Percentiles rank a stretch among this genome's conserved stretches.
These are phyloP conservation scores for Polydrusus pterygomalis DNA, from an alignment of 2,888 invertebrate species.

Conservation along the genomic window DNA sequence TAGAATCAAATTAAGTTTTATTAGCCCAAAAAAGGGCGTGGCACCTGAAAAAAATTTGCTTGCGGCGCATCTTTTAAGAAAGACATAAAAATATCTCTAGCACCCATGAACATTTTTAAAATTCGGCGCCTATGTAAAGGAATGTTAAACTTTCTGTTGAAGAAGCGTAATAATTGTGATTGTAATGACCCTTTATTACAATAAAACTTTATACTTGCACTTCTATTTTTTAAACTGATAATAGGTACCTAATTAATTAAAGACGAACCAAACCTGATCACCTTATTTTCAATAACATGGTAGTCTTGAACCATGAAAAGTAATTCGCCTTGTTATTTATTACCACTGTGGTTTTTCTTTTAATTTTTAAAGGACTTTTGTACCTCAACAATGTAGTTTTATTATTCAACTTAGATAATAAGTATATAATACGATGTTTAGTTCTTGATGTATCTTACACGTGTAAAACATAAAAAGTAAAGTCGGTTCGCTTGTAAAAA, in stretches of 20 bases:
- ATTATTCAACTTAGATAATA: too few species aligned
- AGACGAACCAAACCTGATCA: not conserved
- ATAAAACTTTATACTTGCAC: not conserved
- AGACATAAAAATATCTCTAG: too few species aligned
- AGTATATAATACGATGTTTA: not conserved
- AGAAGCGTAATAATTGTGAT: too few species aligned
- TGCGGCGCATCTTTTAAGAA: too few species aligned
- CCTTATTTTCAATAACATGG: slow-evolving; percentile 3
- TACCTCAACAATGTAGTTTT: not conserved
- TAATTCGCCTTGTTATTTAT: slow-evolving; percentile 8
- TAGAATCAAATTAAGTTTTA: too few species aligned
- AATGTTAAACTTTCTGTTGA: too few species aligned
- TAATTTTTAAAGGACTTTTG: not conserved
- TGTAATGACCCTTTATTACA: not conserved
- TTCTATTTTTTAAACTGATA: not conserved
- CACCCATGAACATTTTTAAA: too few species aligned
- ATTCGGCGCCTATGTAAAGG: too few species aligned
- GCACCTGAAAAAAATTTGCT: too few species aligned
- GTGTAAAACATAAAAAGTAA: not conserved
- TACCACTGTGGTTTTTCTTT: not conserved
- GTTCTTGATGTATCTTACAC: not conserved
- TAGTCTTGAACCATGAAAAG: slow-evolving; percentile 1
- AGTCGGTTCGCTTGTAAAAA: not conserved
- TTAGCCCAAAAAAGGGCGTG: too few species aligned
- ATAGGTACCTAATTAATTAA: not conserved